A percentile compares a stretch with the other conserved stretches of the same genome.
Evolutionary conservation across 1,140 invertebrate genomes (phyloP).

Genomic region (Aplysia californica): DNA sequence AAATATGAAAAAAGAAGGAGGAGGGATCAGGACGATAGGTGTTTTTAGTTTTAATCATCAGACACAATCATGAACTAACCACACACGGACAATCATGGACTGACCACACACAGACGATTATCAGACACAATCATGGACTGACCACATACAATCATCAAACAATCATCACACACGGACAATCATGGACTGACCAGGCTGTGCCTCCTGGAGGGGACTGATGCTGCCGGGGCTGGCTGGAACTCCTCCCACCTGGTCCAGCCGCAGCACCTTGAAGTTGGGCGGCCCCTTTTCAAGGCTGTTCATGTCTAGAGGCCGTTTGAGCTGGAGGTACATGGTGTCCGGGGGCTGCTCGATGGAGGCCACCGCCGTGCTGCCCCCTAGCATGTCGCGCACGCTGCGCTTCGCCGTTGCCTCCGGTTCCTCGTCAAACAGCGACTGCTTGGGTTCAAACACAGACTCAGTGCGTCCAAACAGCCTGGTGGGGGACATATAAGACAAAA

Average conservation of each 20-base stretch:
- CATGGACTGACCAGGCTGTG: too few species aligned
- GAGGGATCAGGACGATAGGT: too few species aligned
- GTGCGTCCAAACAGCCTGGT: constrained; percentile 64
- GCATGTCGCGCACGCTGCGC: constrained; percentile 47
- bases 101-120: too few species aligned
- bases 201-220: too few species aligned
- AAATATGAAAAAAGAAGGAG: too few species aligned
- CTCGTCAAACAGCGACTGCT: constrained; percentile 45
- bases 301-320: constrained; percentile 55
- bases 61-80: neutral
- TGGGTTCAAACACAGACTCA: constrained; percentile 56
- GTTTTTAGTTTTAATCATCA: neutral
- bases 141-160: too few species aligned
- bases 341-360: constrained; percentile 52
- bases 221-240: too few species aligned
- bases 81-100: neutral
- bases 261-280: constrained; percentile 39
- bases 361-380: constrained; percentile 54
- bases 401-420: constrained; percentile 30
- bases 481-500: neutral
- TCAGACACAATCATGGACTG: too few species aligned
- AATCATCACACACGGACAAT: too few species aligned
- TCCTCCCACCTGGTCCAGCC: constrained; percentile 28
- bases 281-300: constrained; percentile 60
- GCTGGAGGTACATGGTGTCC: constrained; percentile 44